Percentiles rank a stretch among this genome's conserved stretches.
phyloP scores from a whole-genome alignment of 2,888 invertebrate species.

The Xanthorhoe designata region DNA sequence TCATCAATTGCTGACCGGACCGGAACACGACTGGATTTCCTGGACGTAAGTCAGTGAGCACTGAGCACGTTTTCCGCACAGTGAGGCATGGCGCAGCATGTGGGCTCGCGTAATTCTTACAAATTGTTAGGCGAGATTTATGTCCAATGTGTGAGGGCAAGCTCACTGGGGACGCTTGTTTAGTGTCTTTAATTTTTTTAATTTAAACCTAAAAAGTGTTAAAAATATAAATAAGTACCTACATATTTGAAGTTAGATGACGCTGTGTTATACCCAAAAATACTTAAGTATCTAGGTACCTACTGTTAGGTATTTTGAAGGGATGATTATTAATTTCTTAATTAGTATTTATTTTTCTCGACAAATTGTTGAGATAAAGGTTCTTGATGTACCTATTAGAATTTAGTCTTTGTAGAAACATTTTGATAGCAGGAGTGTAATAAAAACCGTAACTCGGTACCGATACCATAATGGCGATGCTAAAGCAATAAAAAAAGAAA shows the following conservation, averaged over 20 bases:
- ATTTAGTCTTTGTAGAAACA: too few relatives aligned
- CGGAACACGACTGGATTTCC: conserved; percentile 5
- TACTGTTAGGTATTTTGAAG: too few relatives aligned
- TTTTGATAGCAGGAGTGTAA: not conserved
- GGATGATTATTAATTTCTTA: too few relatives aligned
- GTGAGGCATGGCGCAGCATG: conserved; percentile 35
- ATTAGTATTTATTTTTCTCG: too few relatives aligned
- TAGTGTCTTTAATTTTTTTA: not conserved
- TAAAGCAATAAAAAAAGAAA: not conserved
- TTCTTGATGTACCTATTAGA: too few relatives aligned
- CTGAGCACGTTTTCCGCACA: conserved; percentile 42
- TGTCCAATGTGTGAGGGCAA: conserved; percentile 18
- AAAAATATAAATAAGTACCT: too few relatives aligned
- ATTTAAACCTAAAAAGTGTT: too few relatives aligned
- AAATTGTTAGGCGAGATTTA: conserved; percentile 49
- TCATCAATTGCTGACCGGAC: not conserved
- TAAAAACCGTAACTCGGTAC: not conserved
- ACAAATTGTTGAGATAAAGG: too few relatives aligned
- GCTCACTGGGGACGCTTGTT: conserved; percentile 23
- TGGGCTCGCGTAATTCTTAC: conserved; percentile 47
- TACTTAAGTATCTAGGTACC: too few relatives aligned
- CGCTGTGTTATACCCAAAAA: too few relatives aligned
- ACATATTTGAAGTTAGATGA: too few relatives aligned
- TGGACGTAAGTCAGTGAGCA: conserved; percentile 38
- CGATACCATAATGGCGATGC: not conserved